phyloP scores from a whole-genome alignment of 2,113 vertebrate genomes.

The Urocitellus parryii region DNA sequence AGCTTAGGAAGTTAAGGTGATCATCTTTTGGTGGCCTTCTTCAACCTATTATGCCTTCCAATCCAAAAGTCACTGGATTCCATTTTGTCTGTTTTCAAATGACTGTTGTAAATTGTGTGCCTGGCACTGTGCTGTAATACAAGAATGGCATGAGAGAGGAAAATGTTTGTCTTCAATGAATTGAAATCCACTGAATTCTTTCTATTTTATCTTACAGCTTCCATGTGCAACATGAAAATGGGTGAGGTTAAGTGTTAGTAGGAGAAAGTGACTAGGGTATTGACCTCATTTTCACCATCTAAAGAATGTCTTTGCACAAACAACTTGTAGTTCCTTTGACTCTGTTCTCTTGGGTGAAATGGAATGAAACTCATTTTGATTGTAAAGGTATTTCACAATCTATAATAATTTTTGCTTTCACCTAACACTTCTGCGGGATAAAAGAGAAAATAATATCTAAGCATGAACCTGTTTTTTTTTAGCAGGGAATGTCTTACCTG shows the following conservation, averaged over 20 bases:
- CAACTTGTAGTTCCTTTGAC: not conserved
- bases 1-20: not conserved
- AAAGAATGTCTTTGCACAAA: not conserved
- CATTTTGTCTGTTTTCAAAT: not conserved
- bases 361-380: not conserved
- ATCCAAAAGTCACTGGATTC: not conserved
- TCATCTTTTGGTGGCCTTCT: not conserved
- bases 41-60: not conserved
- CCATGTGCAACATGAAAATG: not conserved
- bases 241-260: not conserved
- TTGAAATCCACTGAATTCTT: not conserved
- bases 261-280: not conserved
- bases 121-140: not conserved
- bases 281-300: conserved; percentile 6
- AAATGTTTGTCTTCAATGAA: not conserved
- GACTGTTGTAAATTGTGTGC: not conserved
- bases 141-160: not conserved
- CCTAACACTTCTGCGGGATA: not conserved
- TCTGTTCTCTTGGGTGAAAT: not conserved
- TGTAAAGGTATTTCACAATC: not conserved
- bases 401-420: not conserved
- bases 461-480: conserved; percentile 24
- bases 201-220: not conserved
- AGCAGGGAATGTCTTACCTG: not conserved
- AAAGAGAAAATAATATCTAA: not conserved